Conservation (phyloP, 1,140 invertebrate species). For the Rhizoglyphus robini region DNA sequence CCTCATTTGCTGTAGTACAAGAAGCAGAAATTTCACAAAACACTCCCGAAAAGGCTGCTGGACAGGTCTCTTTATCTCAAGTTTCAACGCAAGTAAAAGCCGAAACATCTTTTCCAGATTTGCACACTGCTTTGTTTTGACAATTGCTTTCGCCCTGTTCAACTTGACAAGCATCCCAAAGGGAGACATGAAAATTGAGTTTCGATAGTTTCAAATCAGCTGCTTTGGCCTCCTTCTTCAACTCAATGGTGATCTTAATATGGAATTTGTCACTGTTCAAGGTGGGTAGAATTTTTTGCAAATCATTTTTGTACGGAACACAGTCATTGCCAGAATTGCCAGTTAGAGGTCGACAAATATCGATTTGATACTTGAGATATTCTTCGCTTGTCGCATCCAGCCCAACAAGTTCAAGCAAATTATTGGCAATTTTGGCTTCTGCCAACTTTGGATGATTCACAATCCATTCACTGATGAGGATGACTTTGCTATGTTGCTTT, state of each 20-base stretch:
- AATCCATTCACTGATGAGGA: neutral
- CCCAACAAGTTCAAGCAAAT: neutral
- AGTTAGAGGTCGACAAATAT: neutral
- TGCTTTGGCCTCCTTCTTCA: neutral
- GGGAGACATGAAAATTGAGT: neutral
- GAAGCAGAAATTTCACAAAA: neutral
- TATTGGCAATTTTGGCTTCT: neutral
- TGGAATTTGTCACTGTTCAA: neutral
- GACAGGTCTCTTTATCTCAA: neutral
- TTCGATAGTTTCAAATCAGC: neutral
- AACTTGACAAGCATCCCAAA: neutral
- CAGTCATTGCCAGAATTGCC: neutral
- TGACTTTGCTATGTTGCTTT: neutral
- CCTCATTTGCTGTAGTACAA: neutral
- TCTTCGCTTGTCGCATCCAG: neutral
- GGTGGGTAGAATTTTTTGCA: neutral
- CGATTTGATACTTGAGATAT: neutral
- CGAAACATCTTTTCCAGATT: neutral
- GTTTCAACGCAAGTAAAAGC: neutral
- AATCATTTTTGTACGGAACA: neutral
- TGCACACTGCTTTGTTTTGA: neutral
- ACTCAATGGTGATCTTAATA: neutral
- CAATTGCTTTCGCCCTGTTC: neutral
- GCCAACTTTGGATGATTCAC: neutral
- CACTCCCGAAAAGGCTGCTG: neutral